Base-by-base conservation (phyloP, 2,797 vertebrate genomes). In the Limosa lapponica region DNA sequence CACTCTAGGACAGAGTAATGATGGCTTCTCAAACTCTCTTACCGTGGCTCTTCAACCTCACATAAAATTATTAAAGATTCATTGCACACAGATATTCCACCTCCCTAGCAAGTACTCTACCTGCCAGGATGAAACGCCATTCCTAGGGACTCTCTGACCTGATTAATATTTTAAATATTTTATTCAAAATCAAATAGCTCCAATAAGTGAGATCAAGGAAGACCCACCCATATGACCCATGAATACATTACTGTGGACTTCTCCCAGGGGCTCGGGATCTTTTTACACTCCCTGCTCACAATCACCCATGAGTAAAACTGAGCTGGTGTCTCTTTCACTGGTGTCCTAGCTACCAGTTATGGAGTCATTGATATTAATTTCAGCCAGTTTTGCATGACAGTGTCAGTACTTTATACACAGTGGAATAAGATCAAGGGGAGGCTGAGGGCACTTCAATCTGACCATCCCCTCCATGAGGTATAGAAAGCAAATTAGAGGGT, bases 111-210 rank as follows among this genome's bases (percentile, higher is more conserved):
- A 87, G 43, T 62, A 32, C 6, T 62, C 8, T 89, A 27, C 48
- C 79, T 89, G 36, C 75, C 43, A 80, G 39, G 37, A 73, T 85
- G 91, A 87, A 94, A 23, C 32, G 49, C 36, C 36, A 14, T 92
- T 94, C 32, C 90, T 49, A 90, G 65, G 52, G 13, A 90, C 58
- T 73, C 46, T 87, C 59, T 69, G 69, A 91, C 65, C 24, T 54
- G n/a, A 74, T 90, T 82, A 91, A 88, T 88, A 70, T 86, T 95
- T 90, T 15, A 82, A 91, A 88, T 65, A 90, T 72, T 90, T 88
- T 93, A 87, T 90, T 88, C 69, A 78, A 91, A 88, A 95, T 93
- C 85, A 93, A 79, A 93, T 84, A 79, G 36, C 16, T 87, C n/a
- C 22, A 58, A 16, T 62, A 81, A 86, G 57, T 44, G 49, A 91